Base-by-base conservation (phyloP, 1,140 invertebrate genomes). In the Drosophila persimilis region DNA sequence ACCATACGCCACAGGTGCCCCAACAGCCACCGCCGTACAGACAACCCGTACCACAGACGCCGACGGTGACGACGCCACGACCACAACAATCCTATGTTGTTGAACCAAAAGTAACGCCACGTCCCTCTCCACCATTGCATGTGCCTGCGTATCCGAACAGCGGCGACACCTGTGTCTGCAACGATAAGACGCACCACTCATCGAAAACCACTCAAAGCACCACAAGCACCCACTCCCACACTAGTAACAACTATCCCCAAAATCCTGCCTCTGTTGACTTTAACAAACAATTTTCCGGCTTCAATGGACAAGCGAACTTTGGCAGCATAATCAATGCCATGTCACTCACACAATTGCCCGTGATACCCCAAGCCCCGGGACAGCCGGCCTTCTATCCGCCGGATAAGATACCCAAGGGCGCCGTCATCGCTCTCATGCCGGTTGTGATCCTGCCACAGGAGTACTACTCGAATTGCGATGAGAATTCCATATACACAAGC, bases 371-470 rank as follows among this genome's bases (percentile, higher is more conserved):
- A 44, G 81, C 73, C 43, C 78, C 90, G 15, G 90, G 90, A 35
- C 76, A 88, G 55, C 85, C 88, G 20, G 85, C 81, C 47, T 89
- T 86, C 73, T 91, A 89, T 70, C 88, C 92, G 48, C 90, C 90
- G 39, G 90, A 91, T 35, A 91, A 92, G 77, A 70, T 91, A 3
- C 92, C 92, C 0, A 92, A 92, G 31, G 91, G 91, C 47, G 92
- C 92, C n/a, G 72, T 93, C 13, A 90, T 94, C 43, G 93, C 93
- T 35, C 93, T 93, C 59, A 93, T 94, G 69, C 94, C 94, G 4
- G 93, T 94, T 22, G 92, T 94, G 13, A 94, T 94, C 59, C 92
- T 93, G 78, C 94, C 94, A 13, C 93, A 93, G 57, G 84, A 78
- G 50, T 90, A 80, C 46, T 89, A 91, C 59, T 51, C 69, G 17